A percentile compares a stretch with the other conserved stretches of the same genome.
phyloP scores from a whole-genome alignment of 2,888 invertebrate species.

The Drosophila ustulata region DNA sequence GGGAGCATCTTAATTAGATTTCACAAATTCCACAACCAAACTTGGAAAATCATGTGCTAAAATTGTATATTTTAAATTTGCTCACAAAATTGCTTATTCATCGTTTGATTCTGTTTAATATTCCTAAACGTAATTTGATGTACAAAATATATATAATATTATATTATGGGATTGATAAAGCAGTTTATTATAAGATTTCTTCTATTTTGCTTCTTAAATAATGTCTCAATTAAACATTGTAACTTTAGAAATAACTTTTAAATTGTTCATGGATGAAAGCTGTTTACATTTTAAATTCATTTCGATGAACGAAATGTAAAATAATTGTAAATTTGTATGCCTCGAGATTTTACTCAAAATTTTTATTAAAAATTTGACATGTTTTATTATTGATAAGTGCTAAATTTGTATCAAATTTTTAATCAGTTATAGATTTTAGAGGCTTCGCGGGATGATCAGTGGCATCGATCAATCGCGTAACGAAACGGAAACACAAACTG shows the following conservation, averaged over 20 bases:
- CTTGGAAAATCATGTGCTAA: not conserved
- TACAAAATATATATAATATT: too few relatives aligned
- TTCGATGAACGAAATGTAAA: not conserved
- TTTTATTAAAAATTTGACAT: slow-evolving; percentile 6
- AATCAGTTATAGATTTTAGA: not conserved
- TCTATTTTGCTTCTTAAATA: too few relatives aligned
- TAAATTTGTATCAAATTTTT: not conserved
- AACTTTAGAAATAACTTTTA: not conserved
- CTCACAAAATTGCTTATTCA: too few relatives aligned
- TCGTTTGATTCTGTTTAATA: too few relatives aligned
- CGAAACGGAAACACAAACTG: not conserved
- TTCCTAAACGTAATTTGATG: too few relatives aligned
- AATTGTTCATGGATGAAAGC: not conserved
- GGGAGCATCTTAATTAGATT: not conserved
- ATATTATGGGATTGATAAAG: too few relatives aligned
- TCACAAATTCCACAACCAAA: not conserved
- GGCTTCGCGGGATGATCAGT: slow-evolving; percentile 17
- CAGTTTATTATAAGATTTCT: too few relatives aligned
- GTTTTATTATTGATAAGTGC: slow-evolving; percentile 8
- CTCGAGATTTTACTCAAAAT: slow-evolving; percentile 37
- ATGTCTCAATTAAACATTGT: too few relatives aligned
- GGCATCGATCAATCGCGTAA: not conserved
- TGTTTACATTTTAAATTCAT: not conserved
- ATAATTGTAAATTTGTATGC: not conserved
- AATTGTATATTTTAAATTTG: not conserved